These are phyloP conservation scores for Lissocephala sabroskyi DNA, from an alignment of 2,888 invertebrate genomes.

Conservation along the genomic window DNA sequence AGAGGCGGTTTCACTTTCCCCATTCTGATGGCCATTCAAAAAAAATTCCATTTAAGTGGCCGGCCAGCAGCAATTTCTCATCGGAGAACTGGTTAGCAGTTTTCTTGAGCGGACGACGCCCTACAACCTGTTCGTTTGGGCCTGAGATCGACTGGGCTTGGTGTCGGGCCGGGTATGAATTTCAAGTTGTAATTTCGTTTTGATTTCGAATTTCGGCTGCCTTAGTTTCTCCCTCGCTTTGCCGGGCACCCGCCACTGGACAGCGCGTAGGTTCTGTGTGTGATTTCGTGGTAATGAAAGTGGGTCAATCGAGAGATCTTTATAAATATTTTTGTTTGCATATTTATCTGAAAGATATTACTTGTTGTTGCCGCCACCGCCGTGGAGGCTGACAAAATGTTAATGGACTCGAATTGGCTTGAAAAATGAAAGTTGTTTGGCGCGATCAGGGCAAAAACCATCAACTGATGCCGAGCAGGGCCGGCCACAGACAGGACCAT, in stretches of 20 bases:
- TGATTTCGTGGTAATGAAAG: constrained; percentile 46
- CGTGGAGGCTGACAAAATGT: constrained; percentile 39
- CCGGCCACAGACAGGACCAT: too few species aligned
- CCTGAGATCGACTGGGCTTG: too few species aligned
- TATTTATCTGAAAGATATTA: constrained; percentile 50
- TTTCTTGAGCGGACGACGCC: constrained; percentile 13
- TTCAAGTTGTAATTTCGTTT: constrained; percentile 52
- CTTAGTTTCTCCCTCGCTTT: not conserved
- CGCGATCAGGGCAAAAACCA: not conserved
- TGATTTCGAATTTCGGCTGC: constrained; percentile 18
- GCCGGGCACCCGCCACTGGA: not conserved
- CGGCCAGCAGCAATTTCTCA: too few species aligned
- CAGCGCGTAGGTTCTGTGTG: not conserved
- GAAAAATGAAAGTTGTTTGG: constrained; percentile 53
- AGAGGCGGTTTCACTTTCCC: too few species aligned
- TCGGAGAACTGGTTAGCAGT: not conserved
- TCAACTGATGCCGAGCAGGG: too few species aligned
- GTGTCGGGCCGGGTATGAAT: constrained; percentile 35
- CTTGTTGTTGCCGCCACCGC: not conserved
- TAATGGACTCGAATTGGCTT: constrained; percentile 39
- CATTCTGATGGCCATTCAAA: too few species aligned
- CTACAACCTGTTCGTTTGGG: constrained; percentile 36
- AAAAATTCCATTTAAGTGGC: too few species aligned
- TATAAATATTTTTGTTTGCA: constrained; percentile 47
- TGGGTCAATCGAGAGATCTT: constrained; percentile 63